Evolutionary conservation across 2,113 vertebrate genomes (phyloP).

Genomic region (Struthidea cinerea): DNA sequence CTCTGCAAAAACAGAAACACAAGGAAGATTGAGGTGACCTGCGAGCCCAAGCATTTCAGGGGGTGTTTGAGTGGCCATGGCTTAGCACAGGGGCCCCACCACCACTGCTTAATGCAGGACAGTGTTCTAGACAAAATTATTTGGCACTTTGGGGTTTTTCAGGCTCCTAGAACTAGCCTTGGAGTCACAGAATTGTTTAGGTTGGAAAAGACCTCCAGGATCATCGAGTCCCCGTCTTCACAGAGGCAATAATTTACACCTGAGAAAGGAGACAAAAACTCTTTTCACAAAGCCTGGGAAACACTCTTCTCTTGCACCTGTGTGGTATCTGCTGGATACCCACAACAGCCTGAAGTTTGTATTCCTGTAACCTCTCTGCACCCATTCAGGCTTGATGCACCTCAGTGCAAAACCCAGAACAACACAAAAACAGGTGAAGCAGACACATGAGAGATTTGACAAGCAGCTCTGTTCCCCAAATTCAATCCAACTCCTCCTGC

Average conservation of each 20-base stretch:
- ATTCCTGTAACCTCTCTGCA: background rate
- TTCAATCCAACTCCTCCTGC: background rate
- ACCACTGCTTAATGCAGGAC: background rate
- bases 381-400: background rate
- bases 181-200: background rate
- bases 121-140: background rate
- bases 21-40: background rate
- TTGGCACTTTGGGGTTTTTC: background rate
- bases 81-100: background rate
- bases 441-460: background rate
- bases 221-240: fast-evolving
- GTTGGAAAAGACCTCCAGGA: background rate
- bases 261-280: background rate
- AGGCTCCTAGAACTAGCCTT: background rate
- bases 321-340: background rate
- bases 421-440: background rate
- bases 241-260: background rate
- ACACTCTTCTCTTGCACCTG: background rate
- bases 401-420: background rate
- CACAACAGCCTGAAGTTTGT: background rate
- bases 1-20: constrained; percentile 74
- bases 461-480: background rate
- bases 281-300: background rate
- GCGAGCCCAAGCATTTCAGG: fast-evolving
- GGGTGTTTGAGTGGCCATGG: fast-evolving